phyloP scores from a whole-genome alignment of 2,888 invertebrate genomes.

The Lasioglossum vierecki region DNA sequence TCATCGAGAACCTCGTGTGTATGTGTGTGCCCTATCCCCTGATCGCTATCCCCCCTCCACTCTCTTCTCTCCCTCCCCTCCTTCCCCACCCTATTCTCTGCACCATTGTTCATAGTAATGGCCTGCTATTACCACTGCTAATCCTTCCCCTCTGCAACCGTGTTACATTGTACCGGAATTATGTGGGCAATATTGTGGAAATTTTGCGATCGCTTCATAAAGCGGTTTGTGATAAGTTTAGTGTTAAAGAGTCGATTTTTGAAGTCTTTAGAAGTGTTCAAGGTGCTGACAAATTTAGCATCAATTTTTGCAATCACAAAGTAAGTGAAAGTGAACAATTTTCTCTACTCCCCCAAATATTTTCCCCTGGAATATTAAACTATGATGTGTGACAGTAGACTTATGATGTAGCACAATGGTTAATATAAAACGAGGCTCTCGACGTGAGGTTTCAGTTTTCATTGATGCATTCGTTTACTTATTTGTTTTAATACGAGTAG shows the following conservation, averaged over 20 bases:
- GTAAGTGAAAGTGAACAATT: background rate
- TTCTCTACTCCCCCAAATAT: too few relatives aligned
- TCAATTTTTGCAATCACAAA: too few relatives aligned
- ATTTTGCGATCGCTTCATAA: background rate
- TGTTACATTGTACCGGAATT: slow-evolving; percentile 1
- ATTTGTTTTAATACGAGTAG: background rate
- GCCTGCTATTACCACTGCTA: background rate
- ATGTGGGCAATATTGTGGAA: background rate
- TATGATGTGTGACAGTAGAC: too few relatives aligned
- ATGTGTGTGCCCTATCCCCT: background rate
- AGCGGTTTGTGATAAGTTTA: background rate
- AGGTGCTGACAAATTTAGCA: too few relatives aligned
- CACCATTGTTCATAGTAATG: slow-evolving; percentile 1
- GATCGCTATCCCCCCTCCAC: background rate
- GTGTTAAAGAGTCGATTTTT: too few relatives aligned
- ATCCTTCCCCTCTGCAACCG: background rate
- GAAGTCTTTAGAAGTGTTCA: too few relatives aligned
- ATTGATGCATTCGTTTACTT: background rate
- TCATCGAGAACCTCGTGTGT: slow-evolving; percentile 45
- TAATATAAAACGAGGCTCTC: slow-evolving; percentile 33
- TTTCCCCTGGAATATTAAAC: background rate
- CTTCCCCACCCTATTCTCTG: background rate
- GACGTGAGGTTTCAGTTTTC: background rate
- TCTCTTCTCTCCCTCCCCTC: background rate
- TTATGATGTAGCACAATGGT: too few relatives aligned